Evolutionary conservation across 2,797 vertebrate species (phyloP), one percentile per base, ranked within the genome.

Genomic region (Danio jaintianensis): DNA sequence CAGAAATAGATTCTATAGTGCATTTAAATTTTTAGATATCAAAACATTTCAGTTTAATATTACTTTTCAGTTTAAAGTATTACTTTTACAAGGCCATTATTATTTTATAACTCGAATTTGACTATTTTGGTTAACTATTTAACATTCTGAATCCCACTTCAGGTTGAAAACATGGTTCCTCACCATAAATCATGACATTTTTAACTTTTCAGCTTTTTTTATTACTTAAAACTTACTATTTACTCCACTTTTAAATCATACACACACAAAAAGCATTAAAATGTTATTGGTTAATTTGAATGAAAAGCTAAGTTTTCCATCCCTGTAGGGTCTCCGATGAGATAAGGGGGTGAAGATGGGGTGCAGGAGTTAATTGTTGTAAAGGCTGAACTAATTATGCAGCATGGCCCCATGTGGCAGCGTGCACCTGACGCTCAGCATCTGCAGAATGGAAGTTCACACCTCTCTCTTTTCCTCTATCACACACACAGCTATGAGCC

Each of bases 361-460:
- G 43, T 62, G 73, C 66, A 84, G 43, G 62, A 84, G 80, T 84
- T 86, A 79, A 87, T 87, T 85, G 86, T 83, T 84, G 78, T 83
- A 79, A 83, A 81, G 85, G 53, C 73, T 79, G 83, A 77, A 85
- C 75, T 85, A 87, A 86, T 89, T 86, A 87, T 81, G 43, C 64
- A 38, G 71, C 79, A 83, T 58, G 66, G 72, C 58, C 86, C 78
- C 69, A 78, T 75, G 80, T 82, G 83, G 80, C 67, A 82, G 64
- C 58, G 50, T 81, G 85, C 77, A 78, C 81, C 80, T 81, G 86
- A 82, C 64, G 61, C 79, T 71, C 78, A 64, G 70, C 74, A 84
- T 82, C 81, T 87, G 82, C 59, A 85, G 67, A 84, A 75, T 62
- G 73, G 77, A 78, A 78, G 75, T 83, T 87, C 79, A 83, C 85